Conservation (phyloP, 2,888 invertebrate genomes). For the Drosophila birchii region DNA sequence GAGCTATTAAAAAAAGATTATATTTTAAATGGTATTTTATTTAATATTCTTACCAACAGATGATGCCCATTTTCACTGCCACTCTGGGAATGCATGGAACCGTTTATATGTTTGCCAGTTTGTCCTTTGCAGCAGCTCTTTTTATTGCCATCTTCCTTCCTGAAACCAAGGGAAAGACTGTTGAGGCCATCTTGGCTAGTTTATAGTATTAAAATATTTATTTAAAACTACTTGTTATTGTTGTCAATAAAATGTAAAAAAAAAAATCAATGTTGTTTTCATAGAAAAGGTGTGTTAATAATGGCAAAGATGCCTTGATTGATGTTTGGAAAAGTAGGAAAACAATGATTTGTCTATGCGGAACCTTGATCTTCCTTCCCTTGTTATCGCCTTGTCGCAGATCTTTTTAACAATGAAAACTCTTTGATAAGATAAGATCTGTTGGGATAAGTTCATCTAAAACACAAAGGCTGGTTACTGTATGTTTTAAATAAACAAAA, state of each 20-base stretch:
- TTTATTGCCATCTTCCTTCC: slow-evolving; percentile 81
- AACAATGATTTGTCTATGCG: slow-evolving; percentile 23
- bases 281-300: not conserved
- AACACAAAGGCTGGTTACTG: no score
- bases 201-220: slow-evolving; percentile 57
- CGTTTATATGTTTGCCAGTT: slow-evolving; percentile 78
- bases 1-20: not conserved
- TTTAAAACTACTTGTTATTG: slow-evolving; percentile 19
- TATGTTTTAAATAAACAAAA: no score
- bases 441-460: no score
- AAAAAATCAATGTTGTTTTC: not conserved
- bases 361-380: slow-evolving; percentile 15
- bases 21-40: not conserved
- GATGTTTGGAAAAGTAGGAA: not conserved
- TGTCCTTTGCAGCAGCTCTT: slow-evolving; percentile 72
- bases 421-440: no score
- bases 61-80: slow-evolving; percentile 71
- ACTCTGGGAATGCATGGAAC: slow-evolving; percentile 80
- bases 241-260: slow-evolving; percentile 23
- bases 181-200: slow-evolving; percentile 76
- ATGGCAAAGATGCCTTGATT: slow-evolving; percentile 11
- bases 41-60: slow-evolving; percentile 48
- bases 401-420: no score
- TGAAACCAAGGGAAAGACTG: slow-evolving; percentile 83
- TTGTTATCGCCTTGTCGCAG: no score